Conservation (phyloP, 2,888 invertebrate genomes). For the Noctuana brunneofusca region DNA sequence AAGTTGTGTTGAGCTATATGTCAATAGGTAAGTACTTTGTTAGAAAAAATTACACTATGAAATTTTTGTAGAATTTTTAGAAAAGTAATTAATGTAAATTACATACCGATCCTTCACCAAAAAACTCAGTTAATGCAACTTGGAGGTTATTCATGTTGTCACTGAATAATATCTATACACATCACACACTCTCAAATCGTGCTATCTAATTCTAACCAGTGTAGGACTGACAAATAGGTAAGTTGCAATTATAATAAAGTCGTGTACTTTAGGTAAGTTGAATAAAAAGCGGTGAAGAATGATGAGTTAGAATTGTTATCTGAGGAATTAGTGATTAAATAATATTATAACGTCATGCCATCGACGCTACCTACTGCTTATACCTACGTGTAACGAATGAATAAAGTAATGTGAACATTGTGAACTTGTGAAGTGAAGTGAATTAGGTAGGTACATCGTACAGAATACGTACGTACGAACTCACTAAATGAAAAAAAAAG, state of each 20-base stretch:
- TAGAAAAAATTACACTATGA: background rate
- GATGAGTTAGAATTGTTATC: background rate
- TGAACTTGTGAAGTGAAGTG: too few species aligned
- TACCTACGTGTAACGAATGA: too few species aligned
- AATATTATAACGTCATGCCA: background rate
- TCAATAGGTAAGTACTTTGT: too few species aligned
- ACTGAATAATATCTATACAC: slow-evolving; percentile 6
- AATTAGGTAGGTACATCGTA: too few species aligned
- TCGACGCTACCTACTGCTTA: background rate
- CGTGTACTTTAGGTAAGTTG: background rate
- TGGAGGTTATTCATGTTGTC: slow-evolving; percentile 27
- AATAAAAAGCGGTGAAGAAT: background rate
- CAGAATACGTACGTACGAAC: background rate
- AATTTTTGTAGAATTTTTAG: background rate
- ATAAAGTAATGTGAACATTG: background rate
- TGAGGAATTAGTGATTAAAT: background rate
- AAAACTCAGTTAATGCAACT: slow-evolving; percentile 20
- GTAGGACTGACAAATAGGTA: background rate
- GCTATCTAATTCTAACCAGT: background rate
- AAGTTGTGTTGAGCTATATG: too few species aligned
- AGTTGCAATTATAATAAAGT: background rate
- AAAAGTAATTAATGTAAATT: background rate
- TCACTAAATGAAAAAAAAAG: background rate
- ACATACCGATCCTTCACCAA: slow-evolving; percentile 20
- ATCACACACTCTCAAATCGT: background rate